phyloP scores from a whole-genome alignment of 2,113 vertebrate species.

The Pollachius pollachius region DNA sequence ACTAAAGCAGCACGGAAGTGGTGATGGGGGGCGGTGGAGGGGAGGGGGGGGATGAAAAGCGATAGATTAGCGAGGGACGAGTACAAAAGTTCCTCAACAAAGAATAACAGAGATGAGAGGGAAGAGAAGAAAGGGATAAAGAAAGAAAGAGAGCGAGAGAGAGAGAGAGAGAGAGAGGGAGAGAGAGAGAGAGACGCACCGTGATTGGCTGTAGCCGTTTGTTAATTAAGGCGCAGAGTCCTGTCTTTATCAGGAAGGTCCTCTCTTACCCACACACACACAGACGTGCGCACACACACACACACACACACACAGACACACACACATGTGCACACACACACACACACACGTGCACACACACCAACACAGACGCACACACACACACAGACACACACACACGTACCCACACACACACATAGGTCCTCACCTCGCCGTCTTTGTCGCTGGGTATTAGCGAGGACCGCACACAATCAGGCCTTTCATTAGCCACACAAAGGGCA shows the following conservation, averaged over 20 bases:
- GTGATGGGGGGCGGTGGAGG: too few species aligned
- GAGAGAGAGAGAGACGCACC: slow-evolving; percentile 6
- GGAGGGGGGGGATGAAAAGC: too few species aligned
- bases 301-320: too few species aligned
- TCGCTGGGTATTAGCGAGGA: slow-evolving; percentile 87
- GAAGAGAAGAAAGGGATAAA: slow-evolving; percentile 15
- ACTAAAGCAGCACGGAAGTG: too few species aligned
- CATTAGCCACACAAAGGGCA: slow-evolving; percentile 85
- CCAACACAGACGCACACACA: too few species aligned
- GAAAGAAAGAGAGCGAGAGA: slow-evolving; percentile 9
- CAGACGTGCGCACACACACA: too few species aligned
- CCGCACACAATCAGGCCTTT: slow-evolving; percentile 92
- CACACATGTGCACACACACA: too few species aligned
- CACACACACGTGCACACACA: too few species aligned
- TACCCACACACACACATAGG: slow-evolving; percentile 4
- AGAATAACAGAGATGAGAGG: slow-evolving; percentile 22
- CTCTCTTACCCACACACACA: too few species aligned
- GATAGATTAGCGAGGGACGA: too few species aligned
- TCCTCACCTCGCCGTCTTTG: slow-evolving; percentile 70
- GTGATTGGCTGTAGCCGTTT: slow-evolving; percentile 25
- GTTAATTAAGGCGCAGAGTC: slow-evolving; percentile 61
- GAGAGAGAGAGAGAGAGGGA: slow-evolving; percentile 10
- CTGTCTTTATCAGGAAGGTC: slow-evolving; percentile 61
- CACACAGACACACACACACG: too few species aligned
- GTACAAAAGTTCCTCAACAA: too few species aligned